Percentiles rank a stretch among this genome's conserved stretches.
Evolutionary conservation across 2,797 vertebrate species (phyloP).

Genomic region (Gobio occitaniae): DNA sequence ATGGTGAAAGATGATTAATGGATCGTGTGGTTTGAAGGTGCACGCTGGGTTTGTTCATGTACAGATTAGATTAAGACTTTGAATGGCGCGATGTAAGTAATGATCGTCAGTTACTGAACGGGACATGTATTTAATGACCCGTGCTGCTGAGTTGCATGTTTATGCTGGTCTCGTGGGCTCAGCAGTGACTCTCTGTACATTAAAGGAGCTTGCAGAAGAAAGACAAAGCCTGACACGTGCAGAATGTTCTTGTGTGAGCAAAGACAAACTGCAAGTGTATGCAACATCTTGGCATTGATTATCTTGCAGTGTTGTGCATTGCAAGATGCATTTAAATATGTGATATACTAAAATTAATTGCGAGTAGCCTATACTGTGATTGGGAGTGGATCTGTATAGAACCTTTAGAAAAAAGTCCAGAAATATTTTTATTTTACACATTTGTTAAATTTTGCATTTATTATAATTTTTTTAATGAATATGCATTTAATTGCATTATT

Average conservation of each 20-base stretch:
- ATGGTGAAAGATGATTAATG: neutral
- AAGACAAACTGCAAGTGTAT: neutral
- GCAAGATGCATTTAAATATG: neutral
- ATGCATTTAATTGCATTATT: neutral
- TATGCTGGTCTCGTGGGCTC: neutral
- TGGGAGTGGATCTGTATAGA: neutral
- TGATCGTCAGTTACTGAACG: neutral
- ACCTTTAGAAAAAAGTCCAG: neutral
- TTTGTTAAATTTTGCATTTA: neutral
- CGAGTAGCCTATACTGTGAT: neutral
- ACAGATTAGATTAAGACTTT: neutral
- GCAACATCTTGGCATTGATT: neutral
- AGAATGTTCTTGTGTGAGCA: neutral
- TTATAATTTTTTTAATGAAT: neutral
- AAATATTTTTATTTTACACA: neutral
- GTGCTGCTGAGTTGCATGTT: slow-evolving; percentile 29
- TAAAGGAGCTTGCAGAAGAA: neutral
- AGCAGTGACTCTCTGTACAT: neutral
- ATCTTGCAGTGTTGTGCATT: neutral
- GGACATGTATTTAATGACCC: slow-evolving; percentile 10
- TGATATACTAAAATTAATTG: neutral
- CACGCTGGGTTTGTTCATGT: neutral
- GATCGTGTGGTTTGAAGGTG: neutral
- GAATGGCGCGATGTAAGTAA: neutral
- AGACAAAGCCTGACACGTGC: neutral